Base-by-base conservation (phyloP, 2,797 vertebrate genomes). In the Sebastolobus alascanus region DNA sequence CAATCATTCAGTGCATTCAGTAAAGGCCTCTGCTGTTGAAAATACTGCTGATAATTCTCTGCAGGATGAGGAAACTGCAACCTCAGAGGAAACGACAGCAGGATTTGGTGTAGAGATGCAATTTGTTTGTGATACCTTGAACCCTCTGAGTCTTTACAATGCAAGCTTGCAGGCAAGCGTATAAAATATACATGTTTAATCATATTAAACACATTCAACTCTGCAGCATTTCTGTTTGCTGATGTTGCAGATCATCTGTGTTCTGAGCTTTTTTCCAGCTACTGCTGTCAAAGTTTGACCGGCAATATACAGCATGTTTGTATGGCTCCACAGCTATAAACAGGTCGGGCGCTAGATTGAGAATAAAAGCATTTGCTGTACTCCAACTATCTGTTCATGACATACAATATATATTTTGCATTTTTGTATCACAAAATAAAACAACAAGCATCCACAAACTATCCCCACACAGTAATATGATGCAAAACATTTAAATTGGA, bases 61-160 rank as follows among this genome's bases (percentile, higher is more conserved):
- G 66, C 58, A 67, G 72, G 58, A 52, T 12, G 67, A 52, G 18
- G 22, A 88, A 89, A 83, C 6, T 86, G 89, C 85, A 87, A 10
- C 56, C 25, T 86, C 66, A 69, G 77, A 40, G 18, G 70, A 85
- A 87, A 73, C 8, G 5, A 65, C 86, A 92, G 86, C 84, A 84
- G 73, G 58, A 82, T 52, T 71, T 58, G 9, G 18, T 37, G 27
- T 7, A 1, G 25, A 68, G 54, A 25, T 52, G 8, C 7, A 58
- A 27, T 63, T 74, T 35, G 60, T 80, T 75, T 76, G 27, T 50
- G 58, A 50, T 59, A 59, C 38, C 5, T 46, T 27, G 22, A 68
- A 66, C 29, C 35, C 31, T n/a, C 29, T 9, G 52, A 80, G 63
- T 55, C 11, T 74, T 67, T 46, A 71, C 58, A 63, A 52, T 69